Evolutionary conservation across 2,888 invertebrate genomes (phyloP), one percentile per base, ranked within the genome.

Genomic region (Agrenia bidenticulata): DNA sequence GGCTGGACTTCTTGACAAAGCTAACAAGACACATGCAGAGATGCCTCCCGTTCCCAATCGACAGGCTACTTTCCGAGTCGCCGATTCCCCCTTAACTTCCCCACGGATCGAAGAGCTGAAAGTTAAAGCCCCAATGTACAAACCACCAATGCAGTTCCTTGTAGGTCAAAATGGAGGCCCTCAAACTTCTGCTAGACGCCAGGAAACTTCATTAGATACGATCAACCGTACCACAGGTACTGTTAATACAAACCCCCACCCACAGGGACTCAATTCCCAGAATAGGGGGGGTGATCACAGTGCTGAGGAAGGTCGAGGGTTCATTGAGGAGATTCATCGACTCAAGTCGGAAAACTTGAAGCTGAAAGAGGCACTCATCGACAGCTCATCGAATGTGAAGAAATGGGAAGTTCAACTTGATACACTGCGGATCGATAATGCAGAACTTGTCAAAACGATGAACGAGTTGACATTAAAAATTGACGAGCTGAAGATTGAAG

Each of bases 401-500:
- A 61, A 66, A 41, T 64, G 64, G 64, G 64, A 67, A 32, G 50
- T 61, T 1, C 67, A 67, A 21, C 42, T 62, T 23, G 57, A 64
- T 2, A 54, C 64, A 9, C 23, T 67, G 2, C 24, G 64, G 17
- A 56, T 50, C 17, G 64, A 64, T 15, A 67, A 64, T 41, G 57
- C 61, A 5, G 57, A 61, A 17, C 55, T 67, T 9, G 58, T 58
- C 2, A 56, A 64, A 21, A 42, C 64, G 1, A 32, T 67, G 2
- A 24, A 42, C 1, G 61, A 64, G 5, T 19, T 64, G 2, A 64
- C 27, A 11, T 19, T 37, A 15, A 51, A 67, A 45, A n/a, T 67
- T 5, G 67, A 67, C 5, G 53, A 45, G 9, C 1, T 45, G 11
- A 58, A 32, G 19, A 56, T 61, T 45, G 62, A 66, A 2, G 37